Base-by-base conservation (phyloP, 2,888 invertebrate genomes). In the Agrenia bidenticulata region DNA sequence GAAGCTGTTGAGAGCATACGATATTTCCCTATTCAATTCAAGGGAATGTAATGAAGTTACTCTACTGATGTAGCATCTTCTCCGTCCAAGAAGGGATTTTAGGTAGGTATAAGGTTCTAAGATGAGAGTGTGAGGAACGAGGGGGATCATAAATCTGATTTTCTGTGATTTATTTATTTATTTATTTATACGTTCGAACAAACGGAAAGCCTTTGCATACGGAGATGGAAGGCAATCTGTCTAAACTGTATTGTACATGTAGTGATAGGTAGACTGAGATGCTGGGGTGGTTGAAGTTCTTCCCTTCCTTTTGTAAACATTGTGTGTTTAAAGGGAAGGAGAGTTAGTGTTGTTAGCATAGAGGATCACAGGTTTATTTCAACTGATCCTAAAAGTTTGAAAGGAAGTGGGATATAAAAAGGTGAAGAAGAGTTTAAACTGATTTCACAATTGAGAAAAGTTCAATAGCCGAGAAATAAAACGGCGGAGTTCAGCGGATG, bases 81-180 rank as follows among this genome's bases (percentile, higher is more conserved):
- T 5, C 4, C n/a, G n/a, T 45, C 4, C n/a, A 45, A 45, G n/a
- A 45, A 39, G 39, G 39, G 45, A 45, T 45, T 19, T 45, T 15
- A 9, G n/a, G n/a, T 45, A 5, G 45, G 11, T 32, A 32, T 11
- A 32, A 32, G 32, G 15, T 45, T 45, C n/a, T n/a, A n/a, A n/a
- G n/a, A n/a, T n/a, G n/a, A 45, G 45, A 45, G n/a, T 45, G n/a
- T 17, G 24, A 51, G 24, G 51, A 23, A 19, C 41, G 49, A 58
- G 23, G 58, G 45, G 53, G 60, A 60, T 64, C 54, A 60, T 64
- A 64, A 64, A 64, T 64, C 64, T 60, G 64, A 64, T 64, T 64
- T 64, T 42, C 60, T 45, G 19, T 64, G 64, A 60, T 64, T 64
- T 64, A 64, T 64, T 64, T 64, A 64, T 64, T 64, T 64, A 64